Base-by-base conservation (phyloP, 2,113 vertebrate species). In the Bubalus kerabau region DNA sequence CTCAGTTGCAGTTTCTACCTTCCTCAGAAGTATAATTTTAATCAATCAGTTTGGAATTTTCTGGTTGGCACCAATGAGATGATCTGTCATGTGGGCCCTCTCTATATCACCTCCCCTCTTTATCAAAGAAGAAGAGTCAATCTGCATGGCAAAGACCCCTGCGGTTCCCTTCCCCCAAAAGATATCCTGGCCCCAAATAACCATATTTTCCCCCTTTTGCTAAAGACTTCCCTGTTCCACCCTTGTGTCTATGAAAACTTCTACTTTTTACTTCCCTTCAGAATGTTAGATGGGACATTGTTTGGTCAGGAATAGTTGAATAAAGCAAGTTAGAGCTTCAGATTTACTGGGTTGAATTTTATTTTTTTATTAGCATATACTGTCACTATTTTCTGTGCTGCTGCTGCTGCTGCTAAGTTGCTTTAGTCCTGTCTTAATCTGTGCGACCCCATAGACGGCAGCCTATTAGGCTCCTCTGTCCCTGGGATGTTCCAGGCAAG, bases 121-220 rank as follows among this genome's bases (percentile, higher is more conserved):
- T 4, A 74, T 23, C 48, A 54, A 82, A 54, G 30, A 50, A 19
- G 28, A 82, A 23, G 30, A 82, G 19, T 32, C 80, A 82, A 7
- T 82, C 48, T 82, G 32, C 6, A 14, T 7, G 19, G 50, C 30
- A 82, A 82, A 82, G 80, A 54, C 50, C 19, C 50, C 2, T 14
- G 80, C 32, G 54, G 11, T 23, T 24, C 50, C 50, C 30, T 82
- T 54, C 19, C 11, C 30, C 32, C 32, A 24, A 82, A 54, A 54
- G 80, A 82, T n/a, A 19, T 54, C 11, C 80, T 82, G 32, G 50
- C 30, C 50, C 80, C 0, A 54, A 82, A n/a, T n/a, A n/a, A 54
- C 32, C 6, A 9, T 0, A 6, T 32, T 52, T 21, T 7, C 0
- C 19, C 11, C 17, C 30, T 82, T 54, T n/a, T 23, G 80, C 19